Evolutionary conservation across 1,140 invertebrate genomes (phyloP).

Genomic region (Caenorhabditis remanei): DNA sequence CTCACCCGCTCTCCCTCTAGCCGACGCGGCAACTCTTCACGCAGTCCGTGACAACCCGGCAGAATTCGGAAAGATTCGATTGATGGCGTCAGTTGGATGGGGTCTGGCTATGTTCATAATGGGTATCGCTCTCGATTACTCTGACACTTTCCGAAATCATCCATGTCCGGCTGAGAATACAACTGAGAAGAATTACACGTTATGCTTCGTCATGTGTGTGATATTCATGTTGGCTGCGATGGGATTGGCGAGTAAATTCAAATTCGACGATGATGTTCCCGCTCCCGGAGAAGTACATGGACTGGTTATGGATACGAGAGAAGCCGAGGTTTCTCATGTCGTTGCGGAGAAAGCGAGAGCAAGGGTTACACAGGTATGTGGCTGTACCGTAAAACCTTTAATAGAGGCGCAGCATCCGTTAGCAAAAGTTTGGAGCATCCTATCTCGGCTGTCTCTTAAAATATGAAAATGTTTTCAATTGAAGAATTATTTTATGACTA

Average conservation of each 20-base stretch:
- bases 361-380: conserved; percentile 68
- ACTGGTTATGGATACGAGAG: conserved; percentile 78
- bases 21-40: conserved; percentile 85
- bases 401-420: no score
- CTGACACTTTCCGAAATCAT: conserved; percentile 86
- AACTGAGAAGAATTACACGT: conserved; percentile 95
- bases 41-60: conserved; percentile 71
- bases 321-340: conserved; percentile 75
- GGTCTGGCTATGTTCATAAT: conserved; percentile 98
- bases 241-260: conserved; percentile 85
- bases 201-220: conserved; percentile 97
- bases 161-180: conserved; percentile 89
- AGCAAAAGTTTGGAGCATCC: no score
- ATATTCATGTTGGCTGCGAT: conserved; percentile 95
- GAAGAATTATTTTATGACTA: no score
- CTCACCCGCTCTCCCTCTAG: conserved; percentile 95
- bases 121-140: conserved; percentile 96
- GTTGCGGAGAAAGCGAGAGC: conserved; percentile 76
- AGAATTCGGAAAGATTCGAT: conserved; percentile 92
- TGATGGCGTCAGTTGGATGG: conserved; percentile 96
- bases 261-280: conserved; percentile 78
- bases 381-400: no score
- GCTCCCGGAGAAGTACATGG: conserved; percentile 73
- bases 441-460: no score
- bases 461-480: no score